Evolutionary conservation across 2,797 vertebrate species (phyloP).

Genomic region (Cephalopachus bancanus): DNA sequence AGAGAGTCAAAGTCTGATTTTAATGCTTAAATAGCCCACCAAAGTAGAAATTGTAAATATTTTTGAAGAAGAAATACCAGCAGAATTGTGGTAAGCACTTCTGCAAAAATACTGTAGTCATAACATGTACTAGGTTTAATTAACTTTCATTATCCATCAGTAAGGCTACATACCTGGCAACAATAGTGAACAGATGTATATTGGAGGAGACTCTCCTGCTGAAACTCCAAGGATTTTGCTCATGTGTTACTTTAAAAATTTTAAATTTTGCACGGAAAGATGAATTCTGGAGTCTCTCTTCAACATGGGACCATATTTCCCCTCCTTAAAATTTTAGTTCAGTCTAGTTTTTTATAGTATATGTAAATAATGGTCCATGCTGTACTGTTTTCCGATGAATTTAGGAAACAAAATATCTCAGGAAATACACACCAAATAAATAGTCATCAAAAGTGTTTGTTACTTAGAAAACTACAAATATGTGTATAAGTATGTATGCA

Average conservation of each 20-base stretch:
- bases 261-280: constrained; percentile 27
- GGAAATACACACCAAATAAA: constrained; percentile 4
- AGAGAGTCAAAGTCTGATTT: constrained; percentile 78
- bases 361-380: not conserved
- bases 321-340: constrained; percentile 10
- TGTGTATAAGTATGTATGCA: not conserved
- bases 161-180: constrained; percentile 75
- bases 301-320: not conserved
- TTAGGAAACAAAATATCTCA: constrained; percentile 24
- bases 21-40: constrained; percentile 68
- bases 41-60: constrained; percentile 83
- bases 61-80: constrained; percentile 71
- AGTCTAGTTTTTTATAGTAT: not conserved
- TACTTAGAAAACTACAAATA: not conserved
- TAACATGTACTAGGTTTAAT: constrained; percentile 78
- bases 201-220: constrained; percentile 27
- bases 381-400: not conserved
- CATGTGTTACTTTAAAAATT: constrained; percentile 10
- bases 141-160: constrained; percentile 78
- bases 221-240: constrained; percentile 70
- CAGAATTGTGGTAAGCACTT: constrained; percentile 76
- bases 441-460: not conserved
- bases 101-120: constrained; percentile 80
- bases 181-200: constrained; percentile 75
- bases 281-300: not conserved